Evolutionary conservation across 2,113 vertebrate genomes (phyloP).

Genomic region (Anser cygnoides): DNA sequence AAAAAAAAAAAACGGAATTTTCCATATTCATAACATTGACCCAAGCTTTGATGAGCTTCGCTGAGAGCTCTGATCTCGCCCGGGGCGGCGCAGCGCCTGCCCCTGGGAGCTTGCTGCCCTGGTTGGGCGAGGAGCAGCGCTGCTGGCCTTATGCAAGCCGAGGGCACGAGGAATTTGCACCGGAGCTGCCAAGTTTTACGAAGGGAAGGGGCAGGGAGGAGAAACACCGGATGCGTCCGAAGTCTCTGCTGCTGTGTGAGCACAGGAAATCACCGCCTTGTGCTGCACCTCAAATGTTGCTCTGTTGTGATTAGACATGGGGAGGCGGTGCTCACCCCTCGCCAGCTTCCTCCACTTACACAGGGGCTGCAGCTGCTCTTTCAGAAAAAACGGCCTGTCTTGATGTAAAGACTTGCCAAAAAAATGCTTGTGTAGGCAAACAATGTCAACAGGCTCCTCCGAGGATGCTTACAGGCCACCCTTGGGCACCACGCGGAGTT

Average conservation of each 20-base stretch:
- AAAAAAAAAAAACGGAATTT: neutral
- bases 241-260: neutral
- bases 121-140: neutral
- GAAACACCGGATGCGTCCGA: neutral
- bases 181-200: neutral
- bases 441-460: neutral
- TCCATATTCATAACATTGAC: neutral
- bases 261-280: neutral
- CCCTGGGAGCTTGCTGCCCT: neutral
- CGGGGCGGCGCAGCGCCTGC: rapidly evolving
- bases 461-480: neutral
- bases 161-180: neutral
- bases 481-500: neutral
- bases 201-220: neutral
- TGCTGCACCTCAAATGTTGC: neutral
- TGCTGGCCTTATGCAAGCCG: neutral
- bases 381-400: neutral
- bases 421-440: neutral
- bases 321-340: no score
- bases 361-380: neutral
- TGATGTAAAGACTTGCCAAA: neutral
- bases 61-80: neutral
- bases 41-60: neutral
- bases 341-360: neutral
- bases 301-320: no score